Conservation (phyloP, 2,113 vertebrate genomes). For the Dicentrarchus labrax region DNA sequence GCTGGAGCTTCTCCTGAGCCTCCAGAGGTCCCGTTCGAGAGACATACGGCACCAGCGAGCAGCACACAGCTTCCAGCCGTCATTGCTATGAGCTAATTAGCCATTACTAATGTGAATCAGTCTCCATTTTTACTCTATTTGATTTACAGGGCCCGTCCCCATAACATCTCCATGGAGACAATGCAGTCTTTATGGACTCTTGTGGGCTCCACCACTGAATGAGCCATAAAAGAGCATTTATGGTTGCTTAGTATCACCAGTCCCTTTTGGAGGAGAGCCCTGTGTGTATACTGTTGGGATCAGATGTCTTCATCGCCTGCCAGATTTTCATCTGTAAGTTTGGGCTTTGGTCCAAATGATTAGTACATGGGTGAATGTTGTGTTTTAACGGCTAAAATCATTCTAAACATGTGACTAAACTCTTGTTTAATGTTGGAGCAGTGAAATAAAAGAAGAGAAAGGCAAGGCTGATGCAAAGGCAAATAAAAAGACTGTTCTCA, state of each 20-base stretch:
- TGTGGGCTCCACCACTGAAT: conserved; percentile 56
- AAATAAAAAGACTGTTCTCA: not conserved
- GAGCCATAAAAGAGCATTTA: conserved; percentile 68
- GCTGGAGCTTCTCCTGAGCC: conserved; percentile 37
- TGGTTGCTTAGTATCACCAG: conserved; percentile 39
- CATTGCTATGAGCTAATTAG: conserved; percentile 79
- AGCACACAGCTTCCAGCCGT: conserved; percentile 60
- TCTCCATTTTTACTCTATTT: conserved; percentile 77
- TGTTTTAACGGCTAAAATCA: not conserved
- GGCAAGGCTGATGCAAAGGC: not conserved
- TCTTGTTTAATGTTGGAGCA: not conserved
- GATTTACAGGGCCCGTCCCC: conserved; percentile 68
- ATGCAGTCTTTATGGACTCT: conserved; percentile 58
- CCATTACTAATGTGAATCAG: conserved; percentile 80
- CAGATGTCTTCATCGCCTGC: conserved; percentile 14
- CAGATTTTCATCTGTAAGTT: conserved; percentile 10
- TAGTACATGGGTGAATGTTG: not conserved
- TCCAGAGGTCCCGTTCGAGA: conserved; percentile 30
- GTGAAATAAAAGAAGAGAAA: not conserved
- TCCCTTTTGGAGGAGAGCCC: conserved; percentile 18
- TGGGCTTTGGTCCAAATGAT: conserved; percentile 15
- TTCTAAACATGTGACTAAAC: not conserved
- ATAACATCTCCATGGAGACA: conserved; percentile 72
- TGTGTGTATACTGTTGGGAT: conserved; percentile 14
- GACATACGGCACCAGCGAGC: conserved; percentile 52